These are phyloP conservation scores for Acrossocheilus wenchowensis DNA, from an alignment of 2,797 vertebrate genomes.

Conservation along the genomic window DNA sequence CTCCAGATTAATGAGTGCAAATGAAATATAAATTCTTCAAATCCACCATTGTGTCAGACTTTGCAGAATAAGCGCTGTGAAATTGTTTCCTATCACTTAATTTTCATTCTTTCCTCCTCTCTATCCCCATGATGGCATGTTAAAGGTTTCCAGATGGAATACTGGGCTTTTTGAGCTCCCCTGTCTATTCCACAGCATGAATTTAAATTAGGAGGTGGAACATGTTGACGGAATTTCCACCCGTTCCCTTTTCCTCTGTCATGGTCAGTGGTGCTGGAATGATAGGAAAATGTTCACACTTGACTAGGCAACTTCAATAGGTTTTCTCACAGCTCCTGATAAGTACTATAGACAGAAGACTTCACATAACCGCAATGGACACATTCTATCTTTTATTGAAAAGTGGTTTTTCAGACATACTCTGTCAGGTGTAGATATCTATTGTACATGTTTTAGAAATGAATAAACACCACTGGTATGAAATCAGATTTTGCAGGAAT, in stretches of 20 bases:
- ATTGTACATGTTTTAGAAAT: background rate
- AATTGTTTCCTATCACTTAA: conserved; percentile 33
- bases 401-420: background rate
- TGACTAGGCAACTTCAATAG: conserved; percentile 50
- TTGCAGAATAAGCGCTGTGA: conserved; percentile 11
- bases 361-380: conserved; percentile 8
- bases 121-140: conserved; percentile 43
- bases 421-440: background rate
- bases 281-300: conserved; percentile 56
- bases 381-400: background rate
- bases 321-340: conserved; percentile 20
- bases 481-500: background rate
- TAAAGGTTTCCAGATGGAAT: conserved; percentile 68
- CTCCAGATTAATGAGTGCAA: conserved; percentile 47
- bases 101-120: conserved; percentile 24
- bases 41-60: background rate
- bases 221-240: conserved; percentile 8
- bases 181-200: conserved; percentile 57
- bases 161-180: conserved; percentile 56
- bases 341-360: background rate
- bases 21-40: conserved; percentile 40
- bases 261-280: conserved; percentile 44
- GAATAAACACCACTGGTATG: background rate
- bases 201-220: conserved; percentile 69
- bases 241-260: conserved; percentile 24